phyloP scores from a whole-genome alignment of 1,140 invertebrate species.

The Elysia chlorotica region DNA sequence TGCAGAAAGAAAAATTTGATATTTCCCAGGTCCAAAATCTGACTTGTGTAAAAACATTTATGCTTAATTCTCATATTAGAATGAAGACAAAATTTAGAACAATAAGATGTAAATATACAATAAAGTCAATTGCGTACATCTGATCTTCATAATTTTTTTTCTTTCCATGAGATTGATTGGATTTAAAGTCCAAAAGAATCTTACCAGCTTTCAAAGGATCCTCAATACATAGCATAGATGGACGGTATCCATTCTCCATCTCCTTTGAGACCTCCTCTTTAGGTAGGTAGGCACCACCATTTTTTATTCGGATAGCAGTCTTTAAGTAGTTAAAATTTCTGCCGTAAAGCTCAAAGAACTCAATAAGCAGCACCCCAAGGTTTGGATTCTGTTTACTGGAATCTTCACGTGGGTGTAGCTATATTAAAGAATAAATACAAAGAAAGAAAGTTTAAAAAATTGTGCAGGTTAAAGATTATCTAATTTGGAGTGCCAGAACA shows the following conservation, averaged over 20 bases:
- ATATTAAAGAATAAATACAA: slow-evolving; percentile 52
- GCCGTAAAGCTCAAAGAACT: slow-evolving; percentile 98
- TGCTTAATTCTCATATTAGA: no score
- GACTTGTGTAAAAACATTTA: no score
- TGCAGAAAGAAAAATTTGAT: not conserved
- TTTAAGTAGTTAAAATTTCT: slow-evolving; percentile 93
- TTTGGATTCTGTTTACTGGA: slow-evolving; percentile 70
- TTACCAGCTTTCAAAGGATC: slow-evolving; percentile 89
- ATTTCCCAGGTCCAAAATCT: no score
- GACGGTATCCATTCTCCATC: slow-evolving; percentile 90
- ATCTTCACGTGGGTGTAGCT: slow-evolving; percentile 77
- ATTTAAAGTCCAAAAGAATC: no score
- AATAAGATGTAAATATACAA: no score
- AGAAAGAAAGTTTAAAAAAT: no score
- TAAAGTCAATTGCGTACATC: no score
- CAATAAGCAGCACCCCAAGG: slow-evolving; percentile 91
- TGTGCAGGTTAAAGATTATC: no score
- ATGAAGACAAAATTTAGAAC: no score
- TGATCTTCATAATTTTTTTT: no score
- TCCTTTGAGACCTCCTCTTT: slow-evolving; percentile 92
- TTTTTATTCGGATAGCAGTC: slow-evolving; percentile 91
- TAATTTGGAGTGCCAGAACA: no score
- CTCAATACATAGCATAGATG: slow-evolving; percentile 94
- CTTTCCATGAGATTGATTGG: no score
- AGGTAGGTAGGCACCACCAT: slow-evolving; percentile 90